These are phyloP conservation scores for Nesogale talazaci DNA, from an alignment of 2,113 vertebrate species.

Conservation along the genomic window DNA sequence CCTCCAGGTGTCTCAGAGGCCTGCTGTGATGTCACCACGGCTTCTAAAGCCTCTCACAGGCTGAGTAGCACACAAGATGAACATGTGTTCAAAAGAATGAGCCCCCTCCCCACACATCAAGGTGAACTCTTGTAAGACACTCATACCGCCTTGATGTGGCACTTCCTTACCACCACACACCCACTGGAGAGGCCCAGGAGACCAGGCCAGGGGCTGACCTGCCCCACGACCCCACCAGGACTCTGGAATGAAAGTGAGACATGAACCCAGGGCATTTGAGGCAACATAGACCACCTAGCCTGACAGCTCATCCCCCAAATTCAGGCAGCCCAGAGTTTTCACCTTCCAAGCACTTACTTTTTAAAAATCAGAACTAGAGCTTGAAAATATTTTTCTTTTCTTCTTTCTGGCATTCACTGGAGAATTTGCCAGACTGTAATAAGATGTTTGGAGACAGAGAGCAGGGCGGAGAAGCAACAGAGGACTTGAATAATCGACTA, in stretches of 20 bases:
- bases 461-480: neutral
- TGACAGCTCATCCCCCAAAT: neutral
- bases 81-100: neutral
- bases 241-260: neutral
- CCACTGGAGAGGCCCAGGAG: neutral
- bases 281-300: neutral
- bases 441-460: neutral
- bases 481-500: neutral
- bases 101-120: neutral
- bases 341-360: neutral
- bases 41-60: neutral
- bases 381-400: conserved; percentile 27
- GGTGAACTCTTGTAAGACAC: neutral
- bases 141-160: too few relatives aligned
- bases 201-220: neutral
- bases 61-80: neutral
- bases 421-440: neutral
- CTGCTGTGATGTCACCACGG: neutral
- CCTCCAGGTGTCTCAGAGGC: neutral
- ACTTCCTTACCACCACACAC: neutral
- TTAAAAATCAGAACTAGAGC: neutral
- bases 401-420: neutral
- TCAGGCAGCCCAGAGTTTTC: neutral
- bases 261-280: neutral
- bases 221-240: neutral